Evolutionary conservation across 37 sponge, comb jelly and placozoan genomes (phyloP), one percentile per base, ranked within the genome.

Genomic region (Petrosia ficiformis): DNA sequence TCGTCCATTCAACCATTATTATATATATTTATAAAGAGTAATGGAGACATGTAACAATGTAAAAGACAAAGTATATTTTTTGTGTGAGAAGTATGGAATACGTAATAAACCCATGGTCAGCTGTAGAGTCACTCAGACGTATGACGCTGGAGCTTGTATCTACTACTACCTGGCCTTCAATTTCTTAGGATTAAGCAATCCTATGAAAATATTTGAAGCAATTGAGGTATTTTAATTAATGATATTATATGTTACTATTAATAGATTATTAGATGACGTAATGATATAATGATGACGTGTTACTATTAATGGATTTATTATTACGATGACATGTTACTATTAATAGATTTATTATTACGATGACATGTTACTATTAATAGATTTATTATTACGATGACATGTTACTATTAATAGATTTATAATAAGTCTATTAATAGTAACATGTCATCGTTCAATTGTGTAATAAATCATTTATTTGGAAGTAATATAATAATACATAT

Each of bases 101-200:
- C 25, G 43, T 24, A 30, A 34, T 37, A 74, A 65, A 14, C 78
- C 83, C 3, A 57, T 90, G n/a, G 77, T 85, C 30, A 66, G 77
- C 22, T 72, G 75, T 63, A 81, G 94, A 57, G 97, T 93, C 33
- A 97, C 97, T 22, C 97, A 97, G 73, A 85, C 86, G 5, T 93
- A 97, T 57, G 94, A 97, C 71, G 63, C 14, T n/a, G 94, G 94
- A 33, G 97, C 97, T 0, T 96, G 97, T 74, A 74, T 93, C 29
- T 96, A 96, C 69, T 96, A 93, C 74, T 96, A 96, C 71, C 72
- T 96, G 16, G 90, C 77, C 10, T 90, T 97, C 61, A 85, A 72
- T 52, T 87, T 84, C 78, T 67, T 72, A 48, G 94, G 85, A 36
- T 32, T 93, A 31, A 71, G 76, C 42, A 80, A 97, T 66, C 97